Conservation (phyloP, 2,888 invertebrate species). For the Desoria tigrina region DNA sequence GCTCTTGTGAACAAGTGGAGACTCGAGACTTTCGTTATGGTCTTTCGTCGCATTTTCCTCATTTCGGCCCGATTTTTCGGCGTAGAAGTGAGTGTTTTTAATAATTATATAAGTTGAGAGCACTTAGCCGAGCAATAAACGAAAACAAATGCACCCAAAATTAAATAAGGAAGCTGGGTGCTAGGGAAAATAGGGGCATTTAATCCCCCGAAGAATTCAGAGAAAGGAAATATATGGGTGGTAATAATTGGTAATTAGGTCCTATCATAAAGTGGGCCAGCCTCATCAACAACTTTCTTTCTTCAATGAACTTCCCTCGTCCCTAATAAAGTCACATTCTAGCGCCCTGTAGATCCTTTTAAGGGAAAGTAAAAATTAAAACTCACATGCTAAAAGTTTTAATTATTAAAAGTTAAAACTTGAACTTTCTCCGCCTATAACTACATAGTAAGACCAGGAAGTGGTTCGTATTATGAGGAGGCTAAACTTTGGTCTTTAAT, state of each 20-base stretch:
- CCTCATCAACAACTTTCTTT: conserved; percentile 11
- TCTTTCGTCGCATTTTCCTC: too few species aligned
- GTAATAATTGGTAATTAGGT: conserved; percentile 11
- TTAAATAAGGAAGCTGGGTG: too few species aligned
- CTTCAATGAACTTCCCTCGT: background rate
- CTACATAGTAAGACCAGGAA: too few species aligned
- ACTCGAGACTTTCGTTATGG: too few species aligned
- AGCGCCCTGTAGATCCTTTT: background rate
- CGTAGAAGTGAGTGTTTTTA: too few species aligned
- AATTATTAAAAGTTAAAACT: conserved; percentile 21
- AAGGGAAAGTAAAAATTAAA: conserved; percentile 7
- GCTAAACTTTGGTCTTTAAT: conserved; percentile 19
- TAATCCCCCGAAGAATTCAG: too few species aligned
- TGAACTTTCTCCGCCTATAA: background rate
- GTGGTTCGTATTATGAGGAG: background rate
- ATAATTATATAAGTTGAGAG: too few species aligned
- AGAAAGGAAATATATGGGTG: background rate
- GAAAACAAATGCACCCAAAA: too few species aligned
- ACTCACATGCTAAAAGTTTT: conserved; percentile 16
- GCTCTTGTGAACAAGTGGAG: too few species aligned
- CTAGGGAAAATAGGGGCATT: too few species aligned
- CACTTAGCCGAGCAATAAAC: too few species aligned
- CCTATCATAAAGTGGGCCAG: conserved; percentile 5
- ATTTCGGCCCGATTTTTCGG: too few species aligned
- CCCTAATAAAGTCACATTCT: background rate